A percentile compares a stretch with the other conserved stretches of the same genome.
Evolutionary conservation across 1,140 invertebrate genomes (phyloP).

Genomic region (Conus ventricosus): DNA sequence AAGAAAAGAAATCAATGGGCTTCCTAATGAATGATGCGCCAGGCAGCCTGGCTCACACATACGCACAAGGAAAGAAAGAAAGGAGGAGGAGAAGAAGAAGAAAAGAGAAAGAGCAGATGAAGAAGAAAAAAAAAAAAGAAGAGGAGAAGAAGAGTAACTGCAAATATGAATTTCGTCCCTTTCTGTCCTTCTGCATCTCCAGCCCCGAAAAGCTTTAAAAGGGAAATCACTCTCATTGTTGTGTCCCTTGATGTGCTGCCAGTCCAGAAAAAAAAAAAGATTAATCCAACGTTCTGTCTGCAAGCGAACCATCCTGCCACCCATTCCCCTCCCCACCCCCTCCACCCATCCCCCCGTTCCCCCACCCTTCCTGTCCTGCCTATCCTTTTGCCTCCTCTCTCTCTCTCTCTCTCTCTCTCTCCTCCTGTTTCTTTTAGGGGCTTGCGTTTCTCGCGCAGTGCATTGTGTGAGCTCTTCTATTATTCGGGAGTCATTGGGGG

Average conservation of each 20-base stretch:
- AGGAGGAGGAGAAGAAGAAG: not conserved
- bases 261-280: slow-evolving; percentile 10
- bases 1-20: slow-evolving; percentile 13
- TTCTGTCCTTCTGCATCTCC: not conserved
- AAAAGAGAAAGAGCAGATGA: too few relatives aligned
- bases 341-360: not conserved
- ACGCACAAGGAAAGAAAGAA: slow-evolving; percentile 1
- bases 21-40: slow-evolving; percentile 30
- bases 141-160: slow-evolving; percentile 31
- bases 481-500: too few relatives aligned
- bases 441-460: too few relatives aligned
- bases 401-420: not conserved
- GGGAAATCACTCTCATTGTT: slow-evolving; percentile 42
- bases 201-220: slow-evolving; percentile 31
- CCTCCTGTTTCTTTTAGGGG: not conserved
- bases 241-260: slow-evolving; percentile 37
- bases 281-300: slow-evolving; percentile 33
- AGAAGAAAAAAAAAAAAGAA: not conserved
- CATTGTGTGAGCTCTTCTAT: too few relatives aligned
- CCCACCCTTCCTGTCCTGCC: not conserved
- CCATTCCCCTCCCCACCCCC: not conserved
- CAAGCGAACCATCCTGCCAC: not conserved
- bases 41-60: not conserved
- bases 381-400: not conserved
- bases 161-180: slow-evolving; percentile 38